These are phyloP conservation scores for Rachycentron canadum DNA, from an alignment of 2,797 vertebrate genomes.

Conservation along the genomic window DNA sequence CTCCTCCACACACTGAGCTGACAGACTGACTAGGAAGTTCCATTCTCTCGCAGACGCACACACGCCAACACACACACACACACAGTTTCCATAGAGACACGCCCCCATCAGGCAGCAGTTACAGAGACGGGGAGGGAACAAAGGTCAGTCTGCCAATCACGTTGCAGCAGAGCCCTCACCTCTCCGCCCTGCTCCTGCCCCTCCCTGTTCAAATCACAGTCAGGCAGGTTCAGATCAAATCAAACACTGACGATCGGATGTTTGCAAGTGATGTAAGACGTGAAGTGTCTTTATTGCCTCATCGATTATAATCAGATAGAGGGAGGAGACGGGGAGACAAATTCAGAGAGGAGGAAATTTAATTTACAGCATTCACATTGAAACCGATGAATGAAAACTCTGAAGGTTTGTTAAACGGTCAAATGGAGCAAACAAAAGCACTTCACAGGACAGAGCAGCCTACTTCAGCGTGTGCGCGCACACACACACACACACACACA, in stretches of 20 bases:
- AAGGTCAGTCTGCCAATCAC: constrained; percentile 71
- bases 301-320: not conserved
- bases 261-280: not conserved
- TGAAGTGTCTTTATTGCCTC: not conserved
- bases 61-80: constrained; percentile 20
- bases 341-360: not conserved
- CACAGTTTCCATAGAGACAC: constrained; percentile 82
- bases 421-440: constrained; percentile 51
- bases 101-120: constrained; percentile 68
- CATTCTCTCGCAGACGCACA: constrained; percentile 66
- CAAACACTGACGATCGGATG: not conserved
- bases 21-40: constrained; percentile 76
- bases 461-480: constrained; percentile 16
- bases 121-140: constrained; percentile 62
- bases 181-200: constrained; percentile 37
- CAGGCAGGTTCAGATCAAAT: constrained; percentile 18
- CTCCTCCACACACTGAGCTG: constrained; percentile 59
- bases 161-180: constrained; percentile 29
- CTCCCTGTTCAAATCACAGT: constrained; percentile 50
- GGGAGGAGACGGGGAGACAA: not conserved
- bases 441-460: constrained; percentile 49
- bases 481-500: not conserved
- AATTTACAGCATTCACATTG: not conserved
- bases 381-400: constrained; percentile 21
- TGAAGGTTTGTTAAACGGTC: constrained; percentile 58